Base-by-base conservation (phyloP, 2,113 vertebrate genomes). In the Tenebrosternarchus preto region DNA sequence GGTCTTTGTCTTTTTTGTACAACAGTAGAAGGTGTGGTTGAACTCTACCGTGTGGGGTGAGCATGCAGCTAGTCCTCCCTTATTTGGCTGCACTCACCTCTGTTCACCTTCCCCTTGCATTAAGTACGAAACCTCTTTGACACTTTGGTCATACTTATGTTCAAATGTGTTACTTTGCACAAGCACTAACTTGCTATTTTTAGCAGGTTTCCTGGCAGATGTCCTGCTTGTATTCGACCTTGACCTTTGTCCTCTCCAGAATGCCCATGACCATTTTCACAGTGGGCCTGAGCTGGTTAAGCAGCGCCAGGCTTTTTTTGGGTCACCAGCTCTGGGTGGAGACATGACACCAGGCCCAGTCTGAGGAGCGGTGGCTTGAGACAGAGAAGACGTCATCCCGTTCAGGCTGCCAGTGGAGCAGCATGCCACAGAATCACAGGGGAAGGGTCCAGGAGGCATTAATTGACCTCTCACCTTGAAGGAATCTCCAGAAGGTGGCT, bases 221-320 rank as follows among this genome's bases (percentile, higher is more conserved):
- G 69, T 72, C 67, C 80, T 66, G 66, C 74, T 39, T 29, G 5
- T 29, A 59, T 16, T 66, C 43, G 80, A 83, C 56, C 57, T 31
- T 66, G 56, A 76, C 72, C 57, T 70, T 67, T 76, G 55, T 43
- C 19, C 63, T 50, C 36, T 64, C 72, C 69, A 31, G 76, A 78
- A 56, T 76, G 68, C 39, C 61, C 57, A 73, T 64, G 20, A 77
- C 39, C 46, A 16, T 12, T 53, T 29, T 61, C 24, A 56, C 20
- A 12, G 1, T 43, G 56, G 56, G 56, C n/a, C 71, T 57, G 56
- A 0, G 36, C 25, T 33, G 43, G 19, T 61, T 77, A 27, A 57
- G 67, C 43, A 20, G 31, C 43, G 67, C 72, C 78, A 67, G 46
- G 6, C 59, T 59, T 77, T 83, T 36, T 80, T 63, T 73, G 36